These are phyloP conservation scores for Psittacula cyanocephala DNA, from an alignment of 2,113 vertebrate species.

Conservation along the genomic window DNA sequence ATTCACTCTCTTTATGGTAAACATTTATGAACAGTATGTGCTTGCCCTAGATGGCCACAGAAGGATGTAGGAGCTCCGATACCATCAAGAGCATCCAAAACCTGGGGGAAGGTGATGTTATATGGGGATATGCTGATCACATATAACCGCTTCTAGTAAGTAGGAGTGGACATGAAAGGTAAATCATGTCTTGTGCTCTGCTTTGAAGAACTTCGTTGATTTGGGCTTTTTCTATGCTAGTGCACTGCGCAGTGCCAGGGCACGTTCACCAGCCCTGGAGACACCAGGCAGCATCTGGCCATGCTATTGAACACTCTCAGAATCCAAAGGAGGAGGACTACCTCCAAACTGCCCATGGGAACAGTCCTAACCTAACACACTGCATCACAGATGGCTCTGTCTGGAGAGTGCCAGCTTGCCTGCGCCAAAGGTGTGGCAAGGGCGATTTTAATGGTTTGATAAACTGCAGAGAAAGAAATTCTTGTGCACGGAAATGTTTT, in stretches of 20 bases:
- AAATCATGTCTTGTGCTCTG: background rate
- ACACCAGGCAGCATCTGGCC: background rate
- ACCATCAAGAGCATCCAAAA: background rate
- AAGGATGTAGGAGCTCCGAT: background rate
- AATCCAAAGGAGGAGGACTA: background rate
- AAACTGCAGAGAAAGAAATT: background rate
- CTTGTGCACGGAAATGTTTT: background rate
- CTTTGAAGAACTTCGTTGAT: background rate
- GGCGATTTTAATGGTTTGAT: background rate
- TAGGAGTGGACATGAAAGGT: background rate
- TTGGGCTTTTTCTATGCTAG: background rate
- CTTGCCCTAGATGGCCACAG: background rate
- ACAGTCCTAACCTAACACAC: rapidly evolving
- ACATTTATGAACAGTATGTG: background rate
- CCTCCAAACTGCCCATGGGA: background rate
- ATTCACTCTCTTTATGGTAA: background rate
- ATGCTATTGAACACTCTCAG: rapidly evolving
- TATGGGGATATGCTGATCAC: background rate
- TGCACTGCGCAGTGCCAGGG: rapidly evolving
- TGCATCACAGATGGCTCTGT: background rate
- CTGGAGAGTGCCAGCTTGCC: background rate
- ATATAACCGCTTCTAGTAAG: background rate
- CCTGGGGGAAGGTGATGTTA: background rate
- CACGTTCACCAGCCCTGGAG: rapidly evolving
- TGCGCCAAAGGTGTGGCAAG: background rate